These are phyloP conservation scores for Dysmachus trigonus DNA, from an alignment of 2,888 invertebrate genomes.

Conservation along the genomic window DNA sequence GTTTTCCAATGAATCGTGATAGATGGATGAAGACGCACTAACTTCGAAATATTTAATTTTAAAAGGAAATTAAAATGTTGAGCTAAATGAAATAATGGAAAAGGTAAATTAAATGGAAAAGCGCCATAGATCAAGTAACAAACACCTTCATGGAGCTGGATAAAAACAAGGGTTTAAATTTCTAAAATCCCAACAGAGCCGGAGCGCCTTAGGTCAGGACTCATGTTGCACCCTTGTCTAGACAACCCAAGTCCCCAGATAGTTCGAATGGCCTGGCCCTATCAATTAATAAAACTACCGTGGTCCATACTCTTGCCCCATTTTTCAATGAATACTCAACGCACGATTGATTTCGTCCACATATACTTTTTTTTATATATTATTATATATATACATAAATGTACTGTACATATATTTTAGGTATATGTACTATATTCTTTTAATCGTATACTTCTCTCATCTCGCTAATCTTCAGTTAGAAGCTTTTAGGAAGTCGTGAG, in stretches of 20 bases:
- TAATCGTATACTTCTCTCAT: neutral
- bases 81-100: neutral
- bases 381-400: neutral
- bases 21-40: too few species aligned
- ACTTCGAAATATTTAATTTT: too few species aligned
- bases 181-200: neutral
- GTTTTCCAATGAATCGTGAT: too few species aligned
- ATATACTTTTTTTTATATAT: neutral
- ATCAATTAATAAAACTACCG: neutral
- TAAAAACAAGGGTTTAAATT: neutral
- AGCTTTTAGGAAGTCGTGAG: neutral
- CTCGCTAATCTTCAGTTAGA: neutral
- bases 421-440: neutral
- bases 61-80: neutral
- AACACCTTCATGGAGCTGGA: neutral
- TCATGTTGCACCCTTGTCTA: neutral
- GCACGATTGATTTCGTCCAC: conserved; percentile 3
- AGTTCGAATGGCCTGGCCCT: neutral
- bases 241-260: neutral
- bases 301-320: conserved; percentile 4
- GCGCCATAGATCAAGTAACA: neutral
- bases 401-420: neutral
- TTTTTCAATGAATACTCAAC: conserved; percentile 11
- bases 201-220: neutral
- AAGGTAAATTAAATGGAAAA: neutral